These are phyloP conservation scores for Diplogasteroides magnus DNA, from an alignment of 1,140 invertebrate genomes.

Conservation along the genomic window DNA sequence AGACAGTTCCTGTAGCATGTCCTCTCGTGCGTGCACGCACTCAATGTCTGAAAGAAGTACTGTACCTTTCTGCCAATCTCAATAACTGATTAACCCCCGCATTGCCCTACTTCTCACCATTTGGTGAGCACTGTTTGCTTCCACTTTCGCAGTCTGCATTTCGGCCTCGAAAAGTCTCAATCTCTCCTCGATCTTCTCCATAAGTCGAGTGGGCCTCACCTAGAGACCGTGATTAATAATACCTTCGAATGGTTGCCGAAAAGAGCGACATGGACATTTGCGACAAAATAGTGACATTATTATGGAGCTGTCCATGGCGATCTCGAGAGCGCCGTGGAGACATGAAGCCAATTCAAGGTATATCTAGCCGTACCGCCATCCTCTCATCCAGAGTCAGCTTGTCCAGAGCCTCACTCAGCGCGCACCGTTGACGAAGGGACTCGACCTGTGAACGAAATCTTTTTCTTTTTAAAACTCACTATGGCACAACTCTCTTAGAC, in stretches of 20 bases:
- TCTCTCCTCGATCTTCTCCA: constrained; percentile 28
- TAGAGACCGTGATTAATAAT: constrained; percentile 20
- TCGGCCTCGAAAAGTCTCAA: constrained; percentile 25
- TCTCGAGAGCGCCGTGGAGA: too few relatives aligned
- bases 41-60: constrained; percentile 24
- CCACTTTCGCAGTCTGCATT: constrained; percentile 23
- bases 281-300: too few relatives aligned
- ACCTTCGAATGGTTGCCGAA: too few relatives aligned
- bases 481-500: too few relatives aligned
- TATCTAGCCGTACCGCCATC: too few relatives aligned
- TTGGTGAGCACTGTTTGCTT: constrained; percentile 19
- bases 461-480: not conserved
- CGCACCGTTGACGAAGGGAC: constrained; percentile 17
- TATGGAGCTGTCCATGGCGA: too few relatives aligned
- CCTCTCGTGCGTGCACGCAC: constrained; percentile 19
- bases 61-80: not conserved
- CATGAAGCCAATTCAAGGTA: too few relatives aligned
- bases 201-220: constrained; percentile 11
- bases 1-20: constrained; percentile 27
- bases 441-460: constrained; percentile 11
- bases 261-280: too few relatives aligned
- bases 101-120: not conserved
- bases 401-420: constrained; percentile 23
- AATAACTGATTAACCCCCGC: not conserved
- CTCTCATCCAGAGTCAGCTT: constrained; percentile 6